Base-by-base conservation (phyloP, 2,888 invertebrate genomes). In the Notodonta ziczac region DNA sequence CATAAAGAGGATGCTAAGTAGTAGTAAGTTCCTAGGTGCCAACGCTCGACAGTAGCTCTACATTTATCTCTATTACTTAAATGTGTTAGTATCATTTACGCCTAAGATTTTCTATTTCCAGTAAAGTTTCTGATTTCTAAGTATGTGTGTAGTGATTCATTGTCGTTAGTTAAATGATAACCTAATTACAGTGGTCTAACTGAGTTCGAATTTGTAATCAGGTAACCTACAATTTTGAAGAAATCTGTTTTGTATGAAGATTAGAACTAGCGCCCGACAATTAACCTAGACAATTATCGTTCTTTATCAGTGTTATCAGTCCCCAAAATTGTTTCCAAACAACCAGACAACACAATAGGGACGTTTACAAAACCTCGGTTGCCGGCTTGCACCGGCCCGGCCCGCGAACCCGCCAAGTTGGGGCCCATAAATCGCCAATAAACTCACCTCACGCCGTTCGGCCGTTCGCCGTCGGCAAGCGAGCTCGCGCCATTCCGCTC, bases 371-470 rank as follows among this genome's bases (percentile, higher is more conserved):
- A 92, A 91, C 86, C 91, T 92, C 86, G 87, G 87, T 86, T 79
- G 70, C 78, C 85, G 83, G 83, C 83, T 83, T 77, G 77, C 71
- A 77, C 74, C 81, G 81, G 85, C 84, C 85, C 87, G 83, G 83
- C 76, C 81, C 83, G 80, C 78, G 77, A 77, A 74, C 83, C 82
- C 83, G 79, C 76, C 74, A 84, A 83, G 81, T 86, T 82, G 86
- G 85, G 85, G 83, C 87, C 86, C 82, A 87, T 91, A 91, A 91
- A 93, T 91, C 88, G 92, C 86, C 91, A 87, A 91, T 91, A 91
- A 92, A 93, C 93, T 93, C 86, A 93, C 93, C 93, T 93, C 88
- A 92, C 84, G 89, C 90, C 89, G 86, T 79, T 81, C 87, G 86
- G 85, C 85, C 87, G 90, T 84, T 87, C 85, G 87, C 93, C 93